phyloP scores from a whole-genome alignment of 2,113 vertebrate genomes.

The Channa argus region DNA sequence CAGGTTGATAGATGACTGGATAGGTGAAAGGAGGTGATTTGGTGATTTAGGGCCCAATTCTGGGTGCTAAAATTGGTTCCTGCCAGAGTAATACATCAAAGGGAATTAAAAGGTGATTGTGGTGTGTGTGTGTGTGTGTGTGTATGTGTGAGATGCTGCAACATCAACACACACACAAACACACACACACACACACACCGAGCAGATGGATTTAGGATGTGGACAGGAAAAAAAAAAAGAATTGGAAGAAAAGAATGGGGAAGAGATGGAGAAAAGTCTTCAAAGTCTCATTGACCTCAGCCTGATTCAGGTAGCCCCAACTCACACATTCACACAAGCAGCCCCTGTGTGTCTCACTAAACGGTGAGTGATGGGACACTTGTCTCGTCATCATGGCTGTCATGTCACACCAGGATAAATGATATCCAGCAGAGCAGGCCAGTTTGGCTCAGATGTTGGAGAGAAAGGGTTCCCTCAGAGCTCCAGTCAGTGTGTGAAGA shows the following conservation, averaged over 20 bases:
- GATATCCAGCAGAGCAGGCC: constrained; percentile 44
- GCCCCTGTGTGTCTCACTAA: constrained; percentile 14
- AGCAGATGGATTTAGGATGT: constrained; percentile 66
- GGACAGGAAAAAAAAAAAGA: constrained; percentile 32
- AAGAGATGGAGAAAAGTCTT: constrained; percentile 29
- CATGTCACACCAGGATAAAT: constrained; percentile 68
- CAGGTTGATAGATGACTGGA: constrained; percentile 73
- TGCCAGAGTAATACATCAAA: constrained; percentile 82
- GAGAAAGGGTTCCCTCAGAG: constrained; percentile 3
- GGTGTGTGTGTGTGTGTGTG: constrained; percentile 31
- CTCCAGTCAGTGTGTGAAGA: not conserved
- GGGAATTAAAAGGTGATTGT: constrained; percentile 84
- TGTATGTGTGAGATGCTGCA: constrained; percentile 47
- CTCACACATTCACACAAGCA: constrained; percentile 1
- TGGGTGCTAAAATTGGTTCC: constrained; percentile 83
- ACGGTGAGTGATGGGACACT: constrained; percentile 66
- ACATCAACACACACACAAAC: constrained; percentile 55
- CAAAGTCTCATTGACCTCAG: constrained; percentile 58
- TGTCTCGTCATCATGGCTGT: constrained; percentile 69
- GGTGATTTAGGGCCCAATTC: constrained; percentile 85
- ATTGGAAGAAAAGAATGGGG: constrained; percentile 43
- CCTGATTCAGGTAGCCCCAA: constrained; percentile 38
- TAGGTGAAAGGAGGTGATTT: constrained; percentile 73
- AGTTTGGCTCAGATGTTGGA: constrained; percentile 35
- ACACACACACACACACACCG: constrained; percentile 32